Conservation (phyloP, 2,888 invertebrate genomes). For the Drosophila greeni region DNA sequence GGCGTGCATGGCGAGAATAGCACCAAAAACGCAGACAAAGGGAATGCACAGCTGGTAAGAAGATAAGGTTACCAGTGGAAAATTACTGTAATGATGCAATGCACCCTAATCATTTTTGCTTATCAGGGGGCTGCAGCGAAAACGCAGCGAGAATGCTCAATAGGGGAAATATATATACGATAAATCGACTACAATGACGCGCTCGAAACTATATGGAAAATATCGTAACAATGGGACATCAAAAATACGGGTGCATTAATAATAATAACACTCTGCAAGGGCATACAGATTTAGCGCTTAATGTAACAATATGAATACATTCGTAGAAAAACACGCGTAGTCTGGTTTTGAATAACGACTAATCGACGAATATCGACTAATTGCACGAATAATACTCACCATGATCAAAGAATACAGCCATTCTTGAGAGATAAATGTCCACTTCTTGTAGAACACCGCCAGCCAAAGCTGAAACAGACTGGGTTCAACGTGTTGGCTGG, state of each 20-base stretch:
- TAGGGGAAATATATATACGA: not conserved
- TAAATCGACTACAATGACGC: too few species aligned
- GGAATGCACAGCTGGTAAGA: conserved; percentile 65
- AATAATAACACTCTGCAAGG: too few species aligned
- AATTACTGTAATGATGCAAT: not conserved
- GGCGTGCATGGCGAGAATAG: conserved; percentile 70
- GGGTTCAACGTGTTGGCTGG: conserved; percentile 29
- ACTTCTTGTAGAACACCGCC: conserved; percentile 78
- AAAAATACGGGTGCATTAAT: too few species aligned
- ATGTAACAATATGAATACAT: too few species aligned
- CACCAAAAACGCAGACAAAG: conserved; percentile 57
- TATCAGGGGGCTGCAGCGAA: not conserved
- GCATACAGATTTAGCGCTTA: too few species aligned
- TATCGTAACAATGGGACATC: too few species aligned
- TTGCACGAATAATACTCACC: conserved; percentile 54
- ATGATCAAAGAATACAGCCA: conserved; percentile 68
- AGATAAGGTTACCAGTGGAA: not conserved
- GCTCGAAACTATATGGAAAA: too few species aligned
- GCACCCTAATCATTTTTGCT: not conserved
- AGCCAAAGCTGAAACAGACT: conserved; percentile 61
- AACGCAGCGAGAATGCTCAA: not conserved
- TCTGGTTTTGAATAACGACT: too few species aligned
- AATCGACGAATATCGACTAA: too few species aligned
- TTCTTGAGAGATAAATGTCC: conserved; percentile 70
- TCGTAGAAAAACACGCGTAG: too few species aligned